A percentile compares a stretch with the other conserved stretches of the same genome.
These are phyloP conservation scores for Spilosoma lubricipeda DNA, from an alignment of 2,888 invertebrate genomes.

Conservation along the genomic window DNA sequence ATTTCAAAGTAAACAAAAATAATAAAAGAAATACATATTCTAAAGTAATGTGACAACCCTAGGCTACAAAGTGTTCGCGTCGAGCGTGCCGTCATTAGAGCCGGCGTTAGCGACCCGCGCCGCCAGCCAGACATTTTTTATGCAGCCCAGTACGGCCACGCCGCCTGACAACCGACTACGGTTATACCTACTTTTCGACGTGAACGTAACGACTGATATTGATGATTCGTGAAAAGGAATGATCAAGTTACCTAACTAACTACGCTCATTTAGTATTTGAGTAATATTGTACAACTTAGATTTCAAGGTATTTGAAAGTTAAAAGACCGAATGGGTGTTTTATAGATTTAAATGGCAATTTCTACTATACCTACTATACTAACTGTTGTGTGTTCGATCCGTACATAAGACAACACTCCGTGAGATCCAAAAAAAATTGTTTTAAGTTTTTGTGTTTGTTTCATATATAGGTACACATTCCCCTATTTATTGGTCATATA, in stretches of 20 bases:
- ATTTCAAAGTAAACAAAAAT: neutral
- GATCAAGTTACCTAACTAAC: neutral
- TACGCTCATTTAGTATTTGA: neutral
- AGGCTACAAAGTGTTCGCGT: constrained; percentile 61
- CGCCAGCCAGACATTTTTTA: constrained; percentile 83
- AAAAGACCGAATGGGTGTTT: no score
- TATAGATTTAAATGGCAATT: neutral
- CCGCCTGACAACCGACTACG: constrained; percentile 24
- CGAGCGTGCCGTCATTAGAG: constrained; percentile 79
- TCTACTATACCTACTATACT: neutral
- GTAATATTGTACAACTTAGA: neutral
- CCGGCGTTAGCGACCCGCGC: constrained; percentile 83
- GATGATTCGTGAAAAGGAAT: constrained; percentile 24
- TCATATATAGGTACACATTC: no score
- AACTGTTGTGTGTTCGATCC: neutral
- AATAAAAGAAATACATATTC: neutral
- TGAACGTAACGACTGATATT: constrained; percentile 54
- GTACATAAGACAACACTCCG: neutral
- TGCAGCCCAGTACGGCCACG: constrained; percentile 69
- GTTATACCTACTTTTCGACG: constrained; percentile 59
- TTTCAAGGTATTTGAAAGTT: neutral
- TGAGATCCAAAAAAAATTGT: neutral
- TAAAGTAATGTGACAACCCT: constrained; percentile 61
- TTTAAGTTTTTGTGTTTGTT: neutral
- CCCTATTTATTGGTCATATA: neutral